Conservation (phyloP, 2,797 vertebrate genomes). For the Halcyon smyrnensis region DNA sequence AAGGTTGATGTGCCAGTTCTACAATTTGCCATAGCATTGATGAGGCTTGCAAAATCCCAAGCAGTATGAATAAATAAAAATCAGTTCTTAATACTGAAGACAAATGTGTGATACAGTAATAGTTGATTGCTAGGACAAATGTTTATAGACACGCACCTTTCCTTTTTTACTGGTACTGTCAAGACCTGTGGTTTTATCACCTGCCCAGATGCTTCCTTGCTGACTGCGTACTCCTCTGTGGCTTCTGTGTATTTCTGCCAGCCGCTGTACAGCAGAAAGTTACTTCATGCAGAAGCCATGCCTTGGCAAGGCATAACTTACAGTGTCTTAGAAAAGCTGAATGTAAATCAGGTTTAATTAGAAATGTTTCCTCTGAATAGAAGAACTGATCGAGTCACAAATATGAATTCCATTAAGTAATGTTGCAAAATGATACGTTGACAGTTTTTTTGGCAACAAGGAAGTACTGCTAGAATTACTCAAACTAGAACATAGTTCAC, state of each 20-base stretch:
- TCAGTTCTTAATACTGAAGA: neutral
- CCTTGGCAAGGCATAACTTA: neutral
- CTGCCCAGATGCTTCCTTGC: neutral
- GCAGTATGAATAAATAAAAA: neutral
- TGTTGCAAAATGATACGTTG: rapidly evolving
- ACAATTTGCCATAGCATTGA: neutral
- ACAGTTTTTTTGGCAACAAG: neutral
- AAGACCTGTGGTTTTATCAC: neutral
- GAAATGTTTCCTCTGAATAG: neutral
- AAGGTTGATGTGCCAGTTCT: neutral
- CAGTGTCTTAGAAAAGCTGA: neutral
- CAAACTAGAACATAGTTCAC: neutral
- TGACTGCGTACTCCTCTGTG: neutral
- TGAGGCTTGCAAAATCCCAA: neutral
- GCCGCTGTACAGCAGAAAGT: neutral
- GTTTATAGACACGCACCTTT: neutral
- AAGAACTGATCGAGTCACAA: neutral
- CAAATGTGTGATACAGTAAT: neutral
- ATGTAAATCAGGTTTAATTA: neutral
- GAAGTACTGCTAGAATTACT: neutral
- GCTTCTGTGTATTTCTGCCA: neutral
- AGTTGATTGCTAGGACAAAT: too few relatives aligned
- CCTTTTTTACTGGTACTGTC: neutral
- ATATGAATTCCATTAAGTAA: neutral
- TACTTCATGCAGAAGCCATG: neutral